Evolutionary conservation across 2,797 vertebrate species (phyloP).

Genomic region (Pelodytes ibericus): DNA sequence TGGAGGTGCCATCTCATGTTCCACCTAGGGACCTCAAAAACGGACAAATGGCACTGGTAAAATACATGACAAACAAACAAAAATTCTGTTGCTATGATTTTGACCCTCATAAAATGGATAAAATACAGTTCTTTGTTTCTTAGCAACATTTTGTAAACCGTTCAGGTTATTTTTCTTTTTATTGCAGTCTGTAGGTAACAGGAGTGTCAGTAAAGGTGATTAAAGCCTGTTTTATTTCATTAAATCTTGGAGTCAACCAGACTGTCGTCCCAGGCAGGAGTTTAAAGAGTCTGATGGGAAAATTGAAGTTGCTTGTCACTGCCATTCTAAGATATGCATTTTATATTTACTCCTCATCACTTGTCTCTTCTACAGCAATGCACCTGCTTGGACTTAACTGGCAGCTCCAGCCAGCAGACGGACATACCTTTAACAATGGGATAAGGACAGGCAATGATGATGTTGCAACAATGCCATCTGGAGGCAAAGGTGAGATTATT

Average conservation of each 20-base stretch:
- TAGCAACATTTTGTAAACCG: background rate
- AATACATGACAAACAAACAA: too few relatives aligned
- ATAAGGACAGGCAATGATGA: constrained; percentile 85
- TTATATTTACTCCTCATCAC: constrained; percentile 56
- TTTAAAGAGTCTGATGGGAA: background rate
- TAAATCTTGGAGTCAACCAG: background rate
- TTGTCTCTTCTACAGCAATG: constrained; percentile 84
- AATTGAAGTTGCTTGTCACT: constrained; percentile 5
- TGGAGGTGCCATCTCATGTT: too few relatives aligned
- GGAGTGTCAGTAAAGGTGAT: background rate
- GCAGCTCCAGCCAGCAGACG: constrained; percentile 92
- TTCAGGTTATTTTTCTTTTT: too few relatives aligned
- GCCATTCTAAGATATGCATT: constrained; percentile 19
- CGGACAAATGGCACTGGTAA: too few relatives aligned
- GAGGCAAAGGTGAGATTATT: constrained; percentile 89
- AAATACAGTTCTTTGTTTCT: background rate
- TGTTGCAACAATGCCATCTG: constrained; percentile 90
- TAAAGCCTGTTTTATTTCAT: constrained; percentile 9
- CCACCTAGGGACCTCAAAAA: too few relatives aligned
- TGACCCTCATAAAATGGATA: too few relatives aligned
- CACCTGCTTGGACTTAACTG: constrained; percentile 95
- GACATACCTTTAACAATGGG: constrained; percentile 91
- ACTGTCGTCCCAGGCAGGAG: background rate
- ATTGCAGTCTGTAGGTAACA: background rate
- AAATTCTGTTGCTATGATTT: too few relatives aligned